Evolutionary conservation across 2,113 vertebrate genomes (phyloP).

Genomic region (Sciurus niger): DNA sequence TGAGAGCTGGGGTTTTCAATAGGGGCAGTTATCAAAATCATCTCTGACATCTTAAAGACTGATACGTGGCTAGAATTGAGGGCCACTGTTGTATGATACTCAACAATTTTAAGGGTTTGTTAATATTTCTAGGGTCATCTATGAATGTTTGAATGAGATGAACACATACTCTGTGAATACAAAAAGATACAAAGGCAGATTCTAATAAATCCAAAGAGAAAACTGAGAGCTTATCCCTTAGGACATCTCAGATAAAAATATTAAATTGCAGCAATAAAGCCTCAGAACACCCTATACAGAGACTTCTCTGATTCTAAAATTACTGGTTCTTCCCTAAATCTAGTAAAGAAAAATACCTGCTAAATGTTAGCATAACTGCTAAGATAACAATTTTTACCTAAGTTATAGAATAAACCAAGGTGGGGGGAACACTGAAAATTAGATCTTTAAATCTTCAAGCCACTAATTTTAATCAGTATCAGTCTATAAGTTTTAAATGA

Average conservation of each 20-base stretch:
- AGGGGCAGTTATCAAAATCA: background rate
- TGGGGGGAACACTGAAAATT: constrained; percentile 33
- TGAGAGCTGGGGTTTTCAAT: background rate
- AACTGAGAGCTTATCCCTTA: background rate
- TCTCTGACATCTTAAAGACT: background rate
- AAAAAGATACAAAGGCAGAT: constrained; percentile 18
- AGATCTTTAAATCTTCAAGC: constrained; percentile 79
- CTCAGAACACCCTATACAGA: background rate
- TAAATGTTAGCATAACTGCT: constrained; percentile 62
- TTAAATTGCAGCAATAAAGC: constrained; percentile 63
- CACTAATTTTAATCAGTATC: constrained; percentile 86
- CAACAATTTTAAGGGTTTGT: background rate
- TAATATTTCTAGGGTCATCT: background rate
- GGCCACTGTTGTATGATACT: background rate
- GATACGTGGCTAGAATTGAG: background rate
- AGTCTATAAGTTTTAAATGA: constrained; percentile 84
- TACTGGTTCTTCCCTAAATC: constrained; percentile 58
- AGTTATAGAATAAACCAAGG: constrained; percentile 68
- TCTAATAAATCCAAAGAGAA: constrained; percentile 44
- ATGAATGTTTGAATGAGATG: background rate
- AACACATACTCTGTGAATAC: background rate
- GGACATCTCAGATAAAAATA: constrained; percentile 50
- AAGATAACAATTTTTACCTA: constrained; percentile 76
- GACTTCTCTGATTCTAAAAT: constrained; percentile 64
- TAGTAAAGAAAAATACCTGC: constrained; percentile 63